These are phyloP conservation scores for Scelioninae gen. 2 DNA, from an alignment of 2,888 invertebrate species.

Conservation along the genomic window DNA sequence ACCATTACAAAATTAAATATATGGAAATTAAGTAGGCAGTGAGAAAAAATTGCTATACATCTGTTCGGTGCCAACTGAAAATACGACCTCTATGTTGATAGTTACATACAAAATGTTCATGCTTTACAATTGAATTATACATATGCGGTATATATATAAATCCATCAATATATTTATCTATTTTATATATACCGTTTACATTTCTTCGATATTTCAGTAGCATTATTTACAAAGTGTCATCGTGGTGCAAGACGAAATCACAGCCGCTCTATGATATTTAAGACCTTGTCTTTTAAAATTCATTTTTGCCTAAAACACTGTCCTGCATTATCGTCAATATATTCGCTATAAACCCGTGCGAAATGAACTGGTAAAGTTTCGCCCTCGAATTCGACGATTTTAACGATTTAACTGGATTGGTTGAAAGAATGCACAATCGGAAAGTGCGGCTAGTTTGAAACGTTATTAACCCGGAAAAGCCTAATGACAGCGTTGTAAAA, in stretches of 20 bases:
- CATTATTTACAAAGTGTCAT: slow-evolving; percentile 20
- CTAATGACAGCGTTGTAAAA: slow-evolving; percentile 14
- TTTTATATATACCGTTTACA: slow-evolving; percentile 20
- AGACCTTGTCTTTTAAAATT: not conserved
- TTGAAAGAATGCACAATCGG: slow-evolving; percentile 10
- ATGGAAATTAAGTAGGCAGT: slow-evolving; percentile 47
- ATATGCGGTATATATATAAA: too few species aligned
- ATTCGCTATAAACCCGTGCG: not conserved
- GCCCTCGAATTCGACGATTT: not conserved
- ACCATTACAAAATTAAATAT: slow-evolving; percentile 56
- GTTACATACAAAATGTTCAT: slow-evolving; percentile 7
- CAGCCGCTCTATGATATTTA: slow-evolving; percentile 32
- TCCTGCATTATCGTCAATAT: slow-evolving; percentile 36
- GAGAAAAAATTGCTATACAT: slow-evolving; percentile 34
- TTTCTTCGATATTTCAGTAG: slow-evolving; percentile 3
- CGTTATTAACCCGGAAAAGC: slow-evolving; percentile 31
- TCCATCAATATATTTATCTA: slow-evolving; percentile 29
- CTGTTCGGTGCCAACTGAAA: slow-evolving; percentile 4
- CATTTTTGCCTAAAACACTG: slow-evolving; percentile 28
- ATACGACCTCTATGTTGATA: slow-evolving; percentile 8
- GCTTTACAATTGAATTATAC: slow-evolving; percentile 1
- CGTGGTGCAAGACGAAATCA: slow-evolving; percentile 29
- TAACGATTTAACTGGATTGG: not conserved
- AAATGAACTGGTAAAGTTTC: not conserved
- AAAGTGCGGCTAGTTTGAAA: slow-evolving; percentile 24